phyloP scores from a whole-genome alignment of 2,113 vertebrate species.

The Antigone vipio region DNA sequence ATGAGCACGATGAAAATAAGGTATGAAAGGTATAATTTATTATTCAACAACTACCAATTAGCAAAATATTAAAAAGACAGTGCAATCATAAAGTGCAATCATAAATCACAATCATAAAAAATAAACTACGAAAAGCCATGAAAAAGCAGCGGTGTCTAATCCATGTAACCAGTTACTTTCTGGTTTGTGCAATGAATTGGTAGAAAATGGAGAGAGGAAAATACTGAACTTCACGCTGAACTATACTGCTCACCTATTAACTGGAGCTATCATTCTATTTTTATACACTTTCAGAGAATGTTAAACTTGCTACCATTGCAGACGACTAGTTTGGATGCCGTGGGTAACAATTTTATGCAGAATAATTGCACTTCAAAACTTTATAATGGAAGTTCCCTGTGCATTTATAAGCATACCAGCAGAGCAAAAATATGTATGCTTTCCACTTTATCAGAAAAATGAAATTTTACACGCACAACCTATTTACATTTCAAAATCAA shows the following conservation, averaged over 20 bases:
- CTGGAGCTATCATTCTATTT: not conserved
- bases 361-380: not conserved
- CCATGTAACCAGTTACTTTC: not conserved
- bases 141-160: not conserved
- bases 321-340: not conserved
- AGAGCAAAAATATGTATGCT: not conserved
- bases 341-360: not conserved
- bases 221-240: not conserved
- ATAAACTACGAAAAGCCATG: rapidly evolving
- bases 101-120: not conserved
- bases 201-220: not conserved
- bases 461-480: not conserved
- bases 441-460: not conserved
- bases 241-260: not conserved
- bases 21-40: not conserved
- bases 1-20: not conserved
- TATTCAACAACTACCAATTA: not conserved
- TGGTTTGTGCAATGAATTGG: not conserved
- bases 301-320: not conserved
- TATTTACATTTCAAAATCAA: not conserved
- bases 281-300: not conserved
- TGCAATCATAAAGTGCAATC: not conserved
- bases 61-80: not conserved
- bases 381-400: not conserved
- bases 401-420: not conserved